phyloP scores from a whole-genome alignment of 2,797 vertebrate species.

The Takifugu ocellatus region DNA sequence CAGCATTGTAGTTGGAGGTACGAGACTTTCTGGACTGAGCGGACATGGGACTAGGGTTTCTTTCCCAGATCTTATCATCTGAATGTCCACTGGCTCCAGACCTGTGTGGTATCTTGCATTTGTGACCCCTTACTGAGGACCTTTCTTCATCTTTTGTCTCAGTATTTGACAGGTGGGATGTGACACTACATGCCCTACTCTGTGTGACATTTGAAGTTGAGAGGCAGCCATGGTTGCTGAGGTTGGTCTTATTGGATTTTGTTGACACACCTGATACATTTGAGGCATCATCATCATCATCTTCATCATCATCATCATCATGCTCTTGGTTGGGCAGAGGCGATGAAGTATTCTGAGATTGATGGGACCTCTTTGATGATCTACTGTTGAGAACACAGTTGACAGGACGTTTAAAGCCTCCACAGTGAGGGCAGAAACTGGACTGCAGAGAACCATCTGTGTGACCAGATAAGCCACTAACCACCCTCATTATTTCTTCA shows the following conservation, averaged over 20 bases:
- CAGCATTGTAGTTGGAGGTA: constrained; percentile 44
- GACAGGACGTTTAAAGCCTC: constrained; percentile 48
- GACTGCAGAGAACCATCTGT: constrained; percentile 43
- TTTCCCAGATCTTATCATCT: constrained; percentile 14
- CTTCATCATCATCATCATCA: constrained; percentile 6
- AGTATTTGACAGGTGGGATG: constrained; percentile 26
- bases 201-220: constrained; percentile 35
- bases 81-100: constrained; percentile 13
- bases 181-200: constrained; percentile 25
- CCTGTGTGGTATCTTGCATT: constrained; percentile 41
- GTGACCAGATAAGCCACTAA: constrained; percentile 44
- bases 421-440: constrained; percentile 62
- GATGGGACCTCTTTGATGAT: constrained; percentile 38
- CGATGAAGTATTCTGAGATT: constrained; percentile 9
- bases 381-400: constrained; percentile 26
- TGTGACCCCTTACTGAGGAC: constrained; percentile 35
- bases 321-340: constrained; percentile 13
- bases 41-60: constrained; percentile 40
- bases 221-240: constrained; percentile 40
- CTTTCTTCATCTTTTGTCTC: constrained; percentile 25
- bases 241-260: constrained; percentile 62
- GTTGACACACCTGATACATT: constrained; percentile 43
- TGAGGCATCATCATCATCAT: constrained; percentile 30
- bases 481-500: constrained; percentile 44
- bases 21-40: constrained; percentile 46